phyloP scores from a whole-genome alignment of 2,888 invertebrate species.

The Cheilosia pagana region DNA sequence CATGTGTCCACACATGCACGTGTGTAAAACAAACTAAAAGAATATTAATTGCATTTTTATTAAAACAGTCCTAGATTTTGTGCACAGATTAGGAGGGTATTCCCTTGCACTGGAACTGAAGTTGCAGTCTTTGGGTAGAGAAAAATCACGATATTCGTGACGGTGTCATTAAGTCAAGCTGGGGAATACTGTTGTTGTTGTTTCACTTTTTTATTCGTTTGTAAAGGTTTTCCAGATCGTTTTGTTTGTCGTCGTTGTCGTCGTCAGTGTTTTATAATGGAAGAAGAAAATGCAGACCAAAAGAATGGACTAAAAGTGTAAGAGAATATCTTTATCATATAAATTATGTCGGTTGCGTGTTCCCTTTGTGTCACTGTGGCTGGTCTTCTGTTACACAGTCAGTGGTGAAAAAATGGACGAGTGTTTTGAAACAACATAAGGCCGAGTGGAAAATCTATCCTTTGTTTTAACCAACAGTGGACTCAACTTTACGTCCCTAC shows the following conservation, averaged over 20 bases:
- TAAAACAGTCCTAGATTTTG: constrained; percentile 70
- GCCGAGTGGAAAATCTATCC: no score
- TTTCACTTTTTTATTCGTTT: neutral
- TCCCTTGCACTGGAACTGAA: constrained; percentile 27
- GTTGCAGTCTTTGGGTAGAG: constrained; percentile 2
- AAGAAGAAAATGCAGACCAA: constrained; percentile 22
- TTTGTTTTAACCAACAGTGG: no score
- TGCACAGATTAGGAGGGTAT: constrained; percentile 66
- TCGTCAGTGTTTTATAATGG: neutral
- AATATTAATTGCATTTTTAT: constrained; percentile 74
- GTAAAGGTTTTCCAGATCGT: neutral
- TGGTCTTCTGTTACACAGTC: neutral
- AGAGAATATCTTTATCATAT: constrained; percentile 42
- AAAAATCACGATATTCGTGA: constrained; percentile 72
- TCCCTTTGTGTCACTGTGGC: constrained; percentile 5
- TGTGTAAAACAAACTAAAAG: constrained; percentile 53
- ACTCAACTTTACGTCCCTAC: no score
- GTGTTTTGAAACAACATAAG: no score
- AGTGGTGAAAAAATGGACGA: no score
- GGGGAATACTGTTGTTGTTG: neutral
- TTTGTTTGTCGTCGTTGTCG: neutral
- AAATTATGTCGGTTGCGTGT: constrained; percentile 52
- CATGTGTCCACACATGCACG: neutral
- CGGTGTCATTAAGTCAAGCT: constrained; percentile 60
- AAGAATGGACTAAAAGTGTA: constrained; percentile 22